A percentile compares a stretch with the other conserved stretches of the same genome.
Conservation (phyloP, 2,797 vertebrate genomes). For the Carcharodon carcharias region DNA sequence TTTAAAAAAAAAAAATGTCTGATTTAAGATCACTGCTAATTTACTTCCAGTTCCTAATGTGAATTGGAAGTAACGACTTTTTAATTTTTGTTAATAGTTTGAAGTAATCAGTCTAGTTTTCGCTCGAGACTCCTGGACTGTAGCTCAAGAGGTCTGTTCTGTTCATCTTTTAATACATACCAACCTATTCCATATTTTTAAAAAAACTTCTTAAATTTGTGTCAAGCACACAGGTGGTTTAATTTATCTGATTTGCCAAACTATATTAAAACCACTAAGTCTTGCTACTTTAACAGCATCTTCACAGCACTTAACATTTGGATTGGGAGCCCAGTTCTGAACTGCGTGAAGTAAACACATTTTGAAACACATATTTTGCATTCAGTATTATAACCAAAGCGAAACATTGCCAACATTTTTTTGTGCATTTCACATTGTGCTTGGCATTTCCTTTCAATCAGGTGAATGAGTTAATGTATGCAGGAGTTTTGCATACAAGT, state of each 20-base stretch:
- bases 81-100: neutral
- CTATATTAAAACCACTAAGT: neutral
- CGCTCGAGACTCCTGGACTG: neutral
- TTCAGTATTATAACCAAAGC: neutral
- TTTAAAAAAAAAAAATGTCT: neutral
- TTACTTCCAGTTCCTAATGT: neutral
- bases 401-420: neutral
- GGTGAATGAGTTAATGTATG: slow-evolving; percentile 9
- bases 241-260: neutral
- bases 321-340: neutral
- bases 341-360: neutral
- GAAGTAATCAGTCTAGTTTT: slow-evolving; percentile 18
- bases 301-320: slow-evolving; percentile 31
- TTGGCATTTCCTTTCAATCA: slow-evolving; percentile 18
- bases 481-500: neutral
- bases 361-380: neutral
- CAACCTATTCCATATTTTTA: neutral
- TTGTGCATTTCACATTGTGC: neutral
- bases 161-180: neutral
- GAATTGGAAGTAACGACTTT: neutral
- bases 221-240: neutral
- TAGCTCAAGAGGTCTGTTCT: neutral
- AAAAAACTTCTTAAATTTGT: slow-evolving; percentile 6
- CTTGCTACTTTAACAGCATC: neutral
- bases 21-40: slow-evolving; percentile 13